Percentiles rank a stretch among this genome's conserved stretches.
Conservation (phyloP, 2,797 vertebrate species). For the Rhynchonycteris naso region DNA sequence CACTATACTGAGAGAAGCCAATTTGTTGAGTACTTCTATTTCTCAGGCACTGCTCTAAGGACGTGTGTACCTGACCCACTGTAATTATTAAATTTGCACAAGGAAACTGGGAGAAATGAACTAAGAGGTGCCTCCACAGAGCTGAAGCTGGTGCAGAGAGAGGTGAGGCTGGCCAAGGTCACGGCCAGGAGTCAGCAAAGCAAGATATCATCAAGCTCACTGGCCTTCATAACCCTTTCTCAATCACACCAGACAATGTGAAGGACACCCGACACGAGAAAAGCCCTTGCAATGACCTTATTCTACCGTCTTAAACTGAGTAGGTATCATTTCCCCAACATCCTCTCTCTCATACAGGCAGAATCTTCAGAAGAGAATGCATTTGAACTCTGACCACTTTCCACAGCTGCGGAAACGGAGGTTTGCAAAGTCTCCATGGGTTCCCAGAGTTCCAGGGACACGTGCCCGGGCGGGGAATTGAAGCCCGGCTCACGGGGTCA, state of each 20-base stretch:
- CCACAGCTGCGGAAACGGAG: neutral
- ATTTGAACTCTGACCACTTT: neutral
- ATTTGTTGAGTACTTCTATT: neutral
- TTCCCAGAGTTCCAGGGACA: neutral
- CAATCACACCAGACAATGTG: neutral
- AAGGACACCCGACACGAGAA: accelerated
- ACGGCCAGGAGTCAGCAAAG: neutral
- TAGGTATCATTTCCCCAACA: neutral
- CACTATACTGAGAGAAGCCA: neutral
- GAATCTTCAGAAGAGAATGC: neutral
- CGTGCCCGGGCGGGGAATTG: neutral
- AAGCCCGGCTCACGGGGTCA: neutral
- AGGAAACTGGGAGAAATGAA: neutral
- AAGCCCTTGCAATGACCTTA: neutral
- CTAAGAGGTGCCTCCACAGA: accelerated
- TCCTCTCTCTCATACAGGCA: neutral
- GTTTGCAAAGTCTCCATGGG: neutral
- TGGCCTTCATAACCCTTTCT: neutral
- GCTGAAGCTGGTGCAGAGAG: neutral
- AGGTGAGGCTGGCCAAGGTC: too few relatives aligned
- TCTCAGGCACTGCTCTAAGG: neutral
- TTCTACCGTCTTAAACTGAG: neutral
- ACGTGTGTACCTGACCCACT: accelerated
- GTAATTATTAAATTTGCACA: neutral
- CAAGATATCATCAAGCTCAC: neutral